Percentiles rank a stretch among this genome's conserved stretches.
These are phyloP conservation scores for Scolopax rusticola DNA, from an alignment of 2,797 vertebrate genomes.

Conservation along the genomic window DNA sequence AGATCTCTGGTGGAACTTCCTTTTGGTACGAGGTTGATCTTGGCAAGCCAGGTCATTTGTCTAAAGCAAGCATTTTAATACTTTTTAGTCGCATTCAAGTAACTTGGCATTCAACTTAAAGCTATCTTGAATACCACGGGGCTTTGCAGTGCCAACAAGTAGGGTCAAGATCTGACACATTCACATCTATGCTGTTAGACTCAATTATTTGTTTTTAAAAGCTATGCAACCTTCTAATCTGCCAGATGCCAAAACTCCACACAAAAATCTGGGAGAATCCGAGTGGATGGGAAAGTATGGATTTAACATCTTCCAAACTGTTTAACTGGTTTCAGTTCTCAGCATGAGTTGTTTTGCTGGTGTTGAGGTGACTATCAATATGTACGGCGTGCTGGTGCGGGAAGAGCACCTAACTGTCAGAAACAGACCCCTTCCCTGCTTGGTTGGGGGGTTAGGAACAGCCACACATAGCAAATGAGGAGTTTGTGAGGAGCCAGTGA, in stretches of 20 bases:
- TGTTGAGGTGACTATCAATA: not conserved
- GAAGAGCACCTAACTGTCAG: not conserved
- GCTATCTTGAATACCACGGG: not conserved
- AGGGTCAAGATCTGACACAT: not conserved
- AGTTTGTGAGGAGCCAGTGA: not conserved
- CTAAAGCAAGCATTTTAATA: not conserved
- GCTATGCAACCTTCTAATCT: not conserved
- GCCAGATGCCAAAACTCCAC: not conserved
- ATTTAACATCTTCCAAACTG: not conserved
- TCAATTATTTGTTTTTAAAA: constrained; percentile 25
- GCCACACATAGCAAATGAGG: not conserved
- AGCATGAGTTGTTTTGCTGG: not conserved
- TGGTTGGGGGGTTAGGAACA: not conserved
- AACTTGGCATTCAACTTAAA: not conserved
- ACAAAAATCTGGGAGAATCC: not conserved
- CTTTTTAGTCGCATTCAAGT: fast-evolving
- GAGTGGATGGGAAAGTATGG: not conserved
- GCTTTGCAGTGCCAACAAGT: not conserved
- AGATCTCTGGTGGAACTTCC: not conserved
- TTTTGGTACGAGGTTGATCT: not conserved
- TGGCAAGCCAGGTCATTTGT: not conserved
- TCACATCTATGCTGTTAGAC: not conserved
- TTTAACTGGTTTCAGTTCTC: not conserved
- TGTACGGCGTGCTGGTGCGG: fast-evolving
- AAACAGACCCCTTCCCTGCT: not conserved